Conservation (phyloP, 2,797 vertebrate genomes). For the Hippocampus kuda region DNA sequence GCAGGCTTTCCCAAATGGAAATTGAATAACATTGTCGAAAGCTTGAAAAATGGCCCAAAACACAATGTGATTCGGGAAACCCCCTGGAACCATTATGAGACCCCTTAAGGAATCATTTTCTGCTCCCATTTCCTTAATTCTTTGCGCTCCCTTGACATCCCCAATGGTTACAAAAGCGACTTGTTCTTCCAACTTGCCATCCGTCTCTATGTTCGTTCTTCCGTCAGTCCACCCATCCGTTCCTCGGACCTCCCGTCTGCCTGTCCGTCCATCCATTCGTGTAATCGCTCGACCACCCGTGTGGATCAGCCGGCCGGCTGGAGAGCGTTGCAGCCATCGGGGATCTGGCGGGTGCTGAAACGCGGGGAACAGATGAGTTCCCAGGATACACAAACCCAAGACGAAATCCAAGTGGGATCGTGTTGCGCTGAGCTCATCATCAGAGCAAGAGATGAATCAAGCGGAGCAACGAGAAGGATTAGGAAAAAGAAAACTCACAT, state of each 20-base stretch:
- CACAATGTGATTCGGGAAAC: not conserved
- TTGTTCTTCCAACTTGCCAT: not conserved
- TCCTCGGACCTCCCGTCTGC: constrained; percentile 7
- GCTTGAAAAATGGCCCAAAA: too few species aligned
- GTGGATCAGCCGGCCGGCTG: constrained; percentile 1
- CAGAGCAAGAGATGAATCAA: not conserved
- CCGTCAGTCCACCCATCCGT: not conserved
- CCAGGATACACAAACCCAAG: constrained; percentile 33
- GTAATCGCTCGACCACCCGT: constrained; percentile 19
- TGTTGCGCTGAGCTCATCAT: constrained; percentile 24
- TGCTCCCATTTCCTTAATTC: not conserved
- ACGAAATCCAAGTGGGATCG: constrained; percentile 24
- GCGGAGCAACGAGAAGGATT: not conserved
- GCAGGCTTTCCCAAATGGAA: too few species aligned
- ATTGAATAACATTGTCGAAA: too few species aligned
- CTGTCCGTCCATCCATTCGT: constrained; percentile 4
- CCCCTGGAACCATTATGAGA: not conserved
- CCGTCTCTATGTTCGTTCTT: not conserved
- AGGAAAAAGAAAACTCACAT: not conserved
- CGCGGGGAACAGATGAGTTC: constrained; percentile 34
- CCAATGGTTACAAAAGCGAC: not conserved
- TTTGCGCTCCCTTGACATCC: not conserved
- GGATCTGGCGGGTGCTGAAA: constrained; percentile 23
- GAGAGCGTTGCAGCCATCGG: constrained; percentile 6
- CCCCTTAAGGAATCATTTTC: not conserved